A percentile compares a stretch with the other conserved stretches of the same genome.
Conservation (phyloP, 2,797 vertebrate species). For the Triplophysa yarkandensis region DNA sequence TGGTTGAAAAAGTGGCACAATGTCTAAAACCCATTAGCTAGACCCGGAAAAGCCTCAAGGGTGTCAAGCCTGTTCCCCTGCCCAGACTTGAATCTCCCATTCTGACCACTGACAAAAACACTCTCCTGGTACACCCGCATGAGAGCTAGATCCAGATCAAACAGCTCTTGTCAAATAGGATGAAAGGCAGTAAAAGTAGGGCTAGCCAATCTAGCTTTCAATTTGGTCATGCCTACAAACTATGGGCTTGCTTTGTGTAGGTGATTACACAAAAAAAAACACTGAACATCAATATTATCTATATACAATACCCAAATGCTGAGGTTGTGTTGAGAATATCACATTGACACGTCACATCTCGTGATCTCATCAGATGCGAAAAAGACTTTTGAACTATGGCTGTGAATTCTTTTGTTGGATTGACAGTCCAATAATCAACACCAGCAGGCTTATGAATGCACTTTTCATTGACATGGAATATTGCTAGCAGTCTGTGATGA, state of each 20-base stretch:
- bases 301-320: slow-evolving; percentile 57
- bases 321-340: not conserved
- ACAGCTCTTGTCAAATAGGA: slow-evolving; percentile 67
- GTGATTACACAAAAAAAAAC: slow-evolving; percentile 62
- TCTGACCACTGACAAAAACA: slow-evolving; percentile 29
- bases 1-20: slow-evolving; percentile 70
- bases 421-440: not conserved
- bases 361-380: too few species aligned
- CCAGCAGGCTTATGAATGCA: not conserved
- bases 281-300: slow-evolving; percentile 58
- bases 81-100: slow-evolving; percentile 56
- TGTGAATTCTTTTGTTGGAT: not conserved
- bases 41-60: slow-evolving; percentile 58
- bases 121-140: slow-evolving; percentile 6
- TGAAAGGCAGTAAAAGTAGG: slow-evolving; percentile 59
- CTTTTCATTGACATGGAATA: not conserved
- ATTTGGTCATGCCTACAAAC: slow-evolving; percentile 68
- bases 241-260: slow-evolving; percentile 53
- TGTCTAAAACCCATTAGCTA: slow-evolving; percentile 68
- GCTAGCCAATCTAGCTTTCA: slow-evolving; percentile 61
- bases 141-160: slow-evolving; percentile 54
- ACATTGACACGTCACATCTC: not conserved
- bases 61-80: slow-evolving; percentile 48
- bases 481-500: not conserved
- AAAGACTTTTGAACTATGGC: not conserved